These are phyloP conservation scores for Cossypha niveicapilla DNA, from an alignment of 2,797 vertebrate species.

Conservation along the genomic window DNA sequence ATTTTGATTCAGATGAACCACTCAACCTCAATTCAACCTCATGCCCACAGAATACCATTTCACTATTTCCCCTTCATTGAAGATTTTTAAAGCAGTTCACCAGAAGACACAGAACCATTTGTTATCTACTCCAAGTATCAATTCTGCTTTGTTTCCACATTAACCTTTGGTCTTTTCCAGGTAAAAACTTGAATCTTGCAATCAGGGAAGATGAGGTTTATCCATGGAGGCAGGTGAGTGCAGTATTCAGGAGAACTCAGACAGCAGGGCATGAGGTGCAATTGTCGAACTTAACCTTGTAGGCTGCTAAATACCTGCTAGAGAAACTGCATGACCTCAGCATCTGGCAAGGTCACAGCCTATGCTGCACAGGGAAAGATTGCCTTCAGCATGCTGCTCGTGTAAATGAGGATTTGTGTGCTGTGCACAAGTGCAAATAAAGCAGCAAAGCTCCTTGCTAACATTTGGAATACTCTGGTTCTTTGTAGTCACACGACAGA, in stretches of 20 bases:
- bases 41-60: not conserved
- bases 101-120: slow-evolving; percentile 9
- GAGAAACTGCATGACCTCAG: not conserved
- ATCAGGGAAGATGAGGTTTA: slow-evolving; percentile 28
- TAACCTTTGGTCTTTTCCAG: slow-evolving; percentile 36
- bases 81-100: not conserved
- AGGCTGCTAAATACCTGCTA: slow-evolving; percentile 28
- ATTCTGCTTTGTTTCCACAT: slow-evolving; percentile 31
- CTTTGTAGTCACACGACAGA: not conserved
- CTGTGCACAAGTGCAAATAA: not conserved
- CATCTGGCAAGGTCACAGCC: slow-evolving; percentile 33
- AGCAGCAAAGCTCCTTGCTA: not conserved
- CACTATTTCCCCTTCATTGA: not conserved
- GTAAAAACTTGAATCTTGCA: not conserved
- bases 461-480: not conserved
- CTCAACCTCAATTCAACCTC: not conserved
- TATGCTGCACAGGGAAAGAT: not conserved
- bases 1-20: not conserved
- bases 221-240: not conserved
- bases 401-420: not conserved
- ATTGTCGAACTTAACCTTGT: slow-evolving; percentile 24
- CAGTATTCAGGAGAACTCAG: not conserved
- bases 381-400: not conserved
- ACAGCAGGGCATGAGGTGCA: not conserved
- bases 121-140: slow-evolving; percentile 36